Evolutionary conservation across 2,113 vertebrate genomes (phyloP).

Genomic region (Dasypus novemcinctus): DNA sequence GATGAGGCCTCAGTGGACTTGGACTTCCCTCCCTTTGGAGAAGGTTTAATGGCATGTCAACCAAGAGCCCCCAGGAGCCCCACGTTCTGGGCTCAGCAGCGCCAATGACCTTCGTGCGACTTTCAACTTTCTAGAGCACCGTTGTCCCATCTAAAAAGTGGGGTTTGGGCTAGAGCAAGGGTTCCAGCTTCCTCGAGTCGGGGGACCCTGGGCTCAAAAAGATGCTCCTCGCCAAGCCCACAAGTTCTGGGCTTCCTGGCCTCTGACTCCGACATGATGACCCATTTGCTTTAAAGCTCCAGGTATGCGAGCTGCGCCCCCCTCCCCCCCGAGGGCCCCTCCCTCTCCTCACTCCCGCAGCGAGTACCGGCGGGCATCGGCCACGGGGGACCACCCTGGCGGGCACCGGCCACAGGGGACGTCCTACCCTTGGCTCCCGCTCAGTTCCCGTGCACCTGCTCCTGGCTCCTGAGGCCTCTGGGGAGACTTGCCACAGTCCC

Average conservation of each 20-base stretch:
- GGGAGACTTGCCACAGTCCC: too few species aligned
- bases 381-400: accelerated
- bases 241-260: neutral
- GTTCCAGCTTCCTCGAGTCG: neutral
- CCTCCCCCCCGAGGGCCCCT: too few species aligned
- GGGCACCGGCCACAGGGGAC: too few species aligned
- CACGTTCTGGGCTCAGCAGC: neutral
- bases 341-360: too few species aligned
- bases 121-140: neutral
- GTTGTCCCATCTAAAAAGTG: neutral
- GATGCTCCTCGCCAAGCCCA: neutral
- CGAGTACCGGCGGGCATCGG: too few species aligned
- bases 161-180: neutral
- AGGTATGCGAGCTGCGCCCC: too few species aligned
- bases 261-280: neutral
- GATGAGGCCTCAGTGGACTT: neutral
- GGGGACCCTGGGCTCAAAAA: neutral
- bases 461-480: neutral
- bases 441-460: neutral
- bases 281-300: neutral
- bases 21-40: neutral
- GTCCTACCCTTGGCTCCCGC: neutral
- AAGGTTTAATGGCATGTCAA: neutral
- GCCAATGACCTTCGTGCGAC: neutral
- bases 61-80: neutral